These are phyloP conservation scores for Premnoplex brunnescens DNA, from an alignment of 2,797 vertebrate genomes.

Conservation along the genomic window DNA sequence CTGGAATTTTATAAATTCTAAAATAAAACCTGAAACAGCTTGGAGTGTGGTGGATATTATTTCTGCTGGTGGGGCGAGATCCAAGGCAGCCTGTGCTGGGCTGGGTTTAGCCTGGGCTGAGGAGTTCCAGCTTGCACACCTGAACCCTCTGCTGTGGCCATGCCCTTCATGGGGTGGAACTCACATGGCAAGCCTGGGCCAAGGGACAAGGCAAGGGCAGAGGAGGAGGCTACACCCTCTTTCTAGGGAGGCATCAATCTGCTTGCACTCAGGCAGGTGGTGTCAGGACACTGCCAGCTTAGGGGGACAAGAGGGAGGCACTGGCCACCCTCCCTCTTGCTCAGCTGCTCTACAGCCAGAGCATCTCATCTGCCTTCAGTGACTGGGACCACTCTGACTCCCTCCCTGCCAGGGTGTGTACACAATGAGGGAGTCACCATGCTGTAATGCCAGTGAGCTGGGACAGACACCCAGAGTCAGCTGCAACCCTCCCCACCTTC, in stretches of 20 bases:
- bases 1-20: conserved; percentile 91
- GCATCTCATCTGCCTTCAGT: rapidly evolving
- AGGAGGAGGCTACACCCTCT: rapidly evolving
- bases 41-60: conserved; percentile 18
- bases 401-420: rapidly evolving
- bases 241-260: rapidly evolving
- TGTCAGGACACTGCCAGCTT: rapidly evolving
- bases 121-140: rapidly evolving
- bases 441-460: rapidly evolving
- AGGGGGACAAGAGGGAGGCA: not conserved
- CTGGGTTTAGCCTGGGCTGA: not conserved
- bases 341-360: rapidly evolving
- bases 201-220: not conserved
- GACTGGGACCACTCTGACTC: rapidly evolving
- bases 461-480: not conserved
- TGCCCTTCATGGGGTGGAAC: not conserved
- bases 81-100: not conserved
- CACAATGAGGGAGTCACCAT: rapidly evolving
- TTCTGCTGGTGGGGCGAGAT: not conserved
- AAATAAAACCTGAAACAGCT: conserved; percentile 79
- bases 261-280: not conserved
- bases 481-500: rapidly evolving
- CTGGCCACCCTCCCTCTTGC: rapidly evolving
- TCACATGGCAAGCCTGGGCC: rapidly evolving
- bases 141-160: rapidly evolving